phyloP scores from a whole-genome alignment of 2,113 vertebrate genomes.

The Sisor rabdophorus region DNA sequence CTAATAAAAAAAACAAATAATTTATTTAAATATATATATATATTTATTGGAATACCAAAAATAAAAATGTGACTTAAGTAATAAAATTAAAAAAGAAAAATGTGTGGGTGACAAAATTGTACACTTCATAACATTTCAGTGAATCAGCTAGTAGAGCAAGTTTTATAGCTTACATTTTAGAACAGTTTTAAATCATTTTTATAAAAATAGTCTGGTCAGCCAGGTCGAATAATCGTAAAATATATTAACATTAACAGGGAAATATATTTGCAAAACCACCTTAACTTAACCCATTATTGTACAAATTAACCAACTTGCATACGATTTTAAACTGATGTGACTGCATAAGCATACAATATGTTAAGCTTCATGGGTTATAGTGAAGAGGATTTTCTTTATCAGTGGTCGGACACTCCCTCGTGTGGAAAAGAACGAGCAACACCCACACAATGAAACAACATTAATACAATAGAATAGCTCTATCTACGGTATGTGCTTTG shows the following conservation, averaged over 20 bases:
- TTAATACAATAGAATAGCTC: neutral
- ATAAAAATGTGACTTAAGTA: neutral
- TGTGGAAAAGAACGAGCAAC: slow-evolving; percentile 54
- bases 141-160: neutral
- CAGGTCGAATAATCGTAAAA: neutral
- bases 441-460: neutral
- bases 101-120: neutral
- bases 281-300: neutral
- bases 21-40: neutral
- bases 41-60: neutral
- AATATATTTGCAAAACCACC: neutral
- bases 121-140: neutral
- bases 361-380: neutral
- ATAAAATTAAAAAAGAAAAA: neutral
- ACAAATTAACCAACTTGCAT: neutral
- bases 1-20: neutral
- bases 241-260: neutral
- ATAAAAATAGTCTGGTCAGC: neutral
- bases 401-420: slow-evolving; percentile 58
- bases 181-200: neutral
- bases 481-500: neutral
- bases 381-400: slow-evolving; percentile 39
- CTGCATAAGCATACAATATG: neutral
- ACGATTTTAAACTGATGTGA: neutral
- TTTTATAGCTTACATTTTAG: neutral